phyloP scores from a whole-genome alignment of 2,113 vertebrate genomes.

The Ailurus styani region DNA sequence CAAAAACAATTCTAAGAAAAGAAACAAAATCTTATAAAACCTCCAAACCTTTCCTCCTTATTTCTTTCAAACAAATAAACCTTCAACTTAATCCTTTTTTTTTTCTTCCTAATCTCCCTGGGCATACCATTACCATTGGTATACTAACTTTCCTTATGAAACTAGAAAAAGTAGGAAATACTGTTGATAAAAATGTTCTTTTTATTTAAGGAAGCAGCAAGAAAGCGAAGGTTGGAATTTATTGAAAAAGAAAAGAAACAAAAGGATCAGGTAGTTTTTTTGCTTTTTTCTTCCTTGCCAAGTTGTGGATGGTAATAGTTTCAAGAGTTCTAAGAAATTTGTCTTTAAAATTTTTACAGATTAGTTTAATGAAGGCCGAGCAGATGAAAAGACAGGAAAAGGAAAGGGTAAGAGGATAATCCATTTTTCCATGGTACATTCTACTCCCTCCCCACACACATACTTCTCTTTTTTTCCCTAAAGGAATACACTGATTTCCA shows the following conservation, averaged over 20 bases:
- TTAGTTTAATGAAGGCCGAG: slow-evolving; percentile 89
- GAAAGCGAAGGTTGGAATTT: slow-evolving; percentile 88
- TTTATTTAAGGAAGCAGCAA: slow-evolving; percentile 88
- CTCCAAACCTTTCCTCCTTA: slow-evolving; percentile 79
- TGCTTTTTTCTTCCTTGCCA: slow-evolving; percentile 16
- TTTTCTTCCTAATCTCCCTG: not conserved
- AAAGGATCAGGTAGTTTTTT: slow-evolving; percentile 89
- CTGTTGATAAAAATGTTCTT: slow-evolving; percentile 59
- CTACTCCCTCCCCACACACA: not conserved
- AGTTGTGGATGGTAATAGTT: not conserved
- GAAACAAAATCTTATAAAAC: slow-evolving; percentile 48
- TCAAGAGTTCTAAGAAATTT: slow-evolving; percentile 58
- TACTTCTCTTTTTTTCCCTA: not conserved
- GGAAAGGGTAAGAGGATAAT: slow-evolving; percentile 87
- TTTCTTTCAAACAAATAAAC: slow-evolving; percentile 67
- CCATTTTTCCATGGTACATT: not conserved
- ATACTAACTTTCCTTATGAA: slow-evolving; percentile 43
- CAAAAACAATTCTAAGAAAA: slow-evolving; percentile 39
- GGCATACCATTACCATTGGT: not conserved
- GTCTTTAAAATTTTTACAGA: slow-evolving; percentile 79
- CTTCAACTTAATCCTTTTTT: slow-evolving; percentile 14
- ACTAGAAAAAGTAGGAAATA: slow-evolving; percentile 18
- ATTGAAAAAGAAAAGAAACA: slow-evolving; percentile 91
- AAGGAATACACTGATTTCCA: not conserved
- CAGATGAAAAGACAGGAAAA: slow-evolving; percentile 92